Evolutionary conservation across 2,797 vertebrate species (phyloP).

Genomic region (Acrossocheilus wenchowensis): DNA sequence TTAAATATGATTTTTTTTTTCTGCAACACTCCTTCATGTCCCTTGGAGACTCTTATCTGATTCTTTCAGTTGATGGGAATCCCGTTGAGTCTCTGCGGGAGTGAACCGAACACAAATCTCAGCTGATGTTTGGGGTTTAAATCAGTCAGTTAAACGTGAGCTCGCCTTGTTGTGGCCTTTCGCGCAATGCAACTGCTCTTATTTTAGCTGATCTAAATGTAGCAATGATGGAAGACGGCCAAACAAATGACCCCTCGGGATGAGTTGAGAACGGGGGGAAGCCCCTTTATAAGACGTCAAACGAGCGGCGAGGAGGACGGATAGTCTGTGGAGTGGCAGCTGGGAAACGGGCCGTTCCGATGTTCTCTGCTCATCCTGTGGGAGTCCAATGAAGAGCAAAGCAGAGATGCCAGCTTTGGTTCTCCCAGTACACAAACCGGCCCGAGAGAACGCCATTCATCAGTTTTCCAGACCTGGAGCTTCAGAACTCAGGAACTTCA

Average conservation of each 20-base stretch:
- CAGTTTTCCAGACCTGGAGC: constrained; percentile 48
- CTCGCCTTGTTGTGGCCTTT: constrained; percentile 65
- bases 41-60: constrained; percentile 64
- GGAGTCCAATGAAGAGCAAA: constrained; percentile 72
- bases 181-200: constrained; percentile 62
- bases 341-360: constrained; percentile 77
- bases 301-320: background rate
- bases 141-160: constrained; percentile 49
- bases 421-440: constrained; percentile 26
- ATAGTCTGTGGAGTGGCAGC: constrained; percentile 71
- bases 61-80: constrained; percentile 69
- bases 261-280: constrained; percentile 70
- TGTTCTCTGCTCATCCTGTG: constrained; percentile 78
- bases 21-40: background rate
- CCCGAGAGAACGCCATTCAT: constrained; percentile 48
- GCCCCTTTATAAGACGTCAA: constrained; percentile 64
- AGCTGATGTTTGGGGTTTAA: constrained; percentile 53
- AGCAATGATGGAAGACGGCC: constrained; percentile 45
- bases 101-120: constrained; percentile 70
- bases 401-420: constrained; percentile 68
- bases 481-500: constrained; percentile 38
- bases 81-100: constrained; percentile 61
- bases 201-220: constrained; percentile 63
- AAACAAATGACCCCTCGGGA: constrained; percentile 62
- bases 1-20: background rate